Conservation (phyloP, 2,113 vertebrate genomes). For the Poecilia latipinna region DNA sequence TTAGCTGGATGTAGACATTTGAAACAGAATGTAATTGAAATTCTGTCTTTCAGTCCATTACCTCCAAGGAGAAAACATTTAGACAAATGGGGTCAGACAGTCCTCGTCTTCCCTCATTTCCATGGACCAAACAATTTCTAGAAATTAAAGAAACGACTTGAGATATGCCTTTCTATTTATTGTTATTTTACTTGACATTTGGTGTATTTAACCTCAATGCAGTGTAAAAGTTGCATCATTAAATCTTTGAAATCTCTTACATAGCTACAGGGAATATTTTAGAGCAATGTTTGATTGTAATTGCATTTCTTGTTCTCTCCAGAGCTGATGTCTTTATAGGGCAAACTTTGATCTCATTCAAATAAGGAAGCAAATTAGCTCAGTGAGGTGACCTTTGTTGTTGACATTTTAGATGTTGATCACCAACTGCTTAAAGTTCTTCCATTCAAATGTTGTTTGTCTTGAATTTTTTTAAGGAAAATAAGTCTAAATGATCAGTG, state of each 20-base stretch:
- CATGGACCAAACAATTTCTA: constrained; percentile 38
- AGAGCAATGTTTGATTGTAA: constrained; percentile 14
- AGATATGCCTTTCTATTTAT: background rate
- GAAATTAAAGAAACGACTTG: constrained; percentile 44
- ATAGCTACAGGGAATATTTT: constrained; percentile 16
- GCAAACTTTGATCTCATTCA: constrained; percentile 31
- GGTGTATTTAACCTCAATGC: background rate
- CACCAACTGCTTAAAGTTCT: background rate
- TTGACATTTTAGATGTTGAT: constrained; percentile 5
- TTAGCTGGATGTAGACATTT: constrained; percentile 37
- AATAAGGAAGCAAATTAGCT: constrained; percentile 50
- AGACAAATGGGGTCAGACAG: constrained; percentile 40
- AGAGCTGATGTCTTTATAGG: constrained; percentile 28
- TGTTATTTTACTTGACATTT: background rate
- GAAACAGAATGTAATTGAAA: constrained; percentile 32
- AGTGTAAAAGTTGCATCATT: constrained; percentile 35
- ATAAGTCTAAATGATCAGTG: no score
- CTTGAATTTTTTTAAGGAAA: no score
- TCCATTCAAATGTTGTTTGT: no score
- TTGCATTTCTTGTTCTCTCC: constrained; percentile 17
- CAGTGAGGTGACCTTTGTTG: constrained; percentile 18
- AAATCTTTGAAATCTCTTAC: constrained; percentile 27
- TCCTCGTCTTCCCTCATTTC: constrained; percentile 13
- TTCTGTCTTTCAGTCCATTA: constrained; percentile 11
- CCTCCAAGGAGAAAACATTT: constrained; percentile 12